These are phyloP conservation scores for Pica pica DNA, from an alignment of 2,113 vertebrate genomes.

Conservation along the genomic window DNA sequence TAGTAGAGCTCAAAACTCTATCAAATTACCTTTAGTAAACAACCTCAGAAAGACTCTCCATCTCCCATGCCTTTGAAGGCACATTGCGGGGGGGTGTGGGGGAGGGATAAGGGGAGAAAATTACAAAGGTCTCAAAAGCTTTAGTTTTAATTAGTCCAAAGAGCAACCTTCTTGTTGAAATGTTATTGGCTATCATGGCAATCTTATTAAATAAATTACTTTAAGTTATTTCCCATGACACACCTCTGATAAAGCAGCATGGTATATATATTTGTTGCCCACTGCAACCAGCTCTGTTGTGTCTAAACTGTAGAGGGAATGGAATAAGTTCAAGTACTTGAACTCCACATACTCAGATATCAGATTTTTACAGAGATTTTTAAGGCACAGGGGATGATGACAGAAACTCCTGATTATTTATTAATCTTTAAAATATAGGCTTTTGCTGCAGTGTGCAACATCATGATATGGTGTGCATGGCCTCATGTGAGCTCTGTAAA, in stretches of 20 bases:
- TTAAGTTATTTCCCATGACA: constrained; percentile 43
- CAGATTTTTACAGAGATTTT: background rate
- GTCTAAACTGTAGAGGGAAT: background rate
- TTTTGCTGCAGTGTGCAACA: background rate
- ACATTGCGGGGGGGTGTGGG: background rate
- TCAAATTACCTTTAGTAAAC: constrained; percentile 58
- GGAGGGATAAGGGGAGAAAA: background rate
- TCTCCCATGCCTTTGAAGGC: background rate
- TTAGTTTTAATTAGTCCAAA: constrained; percentile 53
- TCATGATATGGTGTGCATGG: no score
- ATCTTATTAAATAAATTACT: constrained; percentile 40
- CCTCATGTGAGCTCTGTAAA: background rate
- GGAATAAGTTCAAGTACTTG: background rate
- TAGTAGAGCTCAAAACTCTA: constrained; percentile 44
- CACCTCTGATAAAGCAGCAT: constrained; percentile 10
- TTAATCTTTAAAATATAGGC: background rate
- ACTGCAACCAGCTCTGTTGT: background rate
- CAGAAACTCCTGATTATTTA: background rate
- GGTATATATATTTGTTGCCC: background rate
- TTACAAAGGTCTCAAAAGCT: constrained; percentile 6
- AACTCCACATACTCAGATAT: background rate
- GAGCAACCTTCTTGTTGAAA: constrained; percentile 26
- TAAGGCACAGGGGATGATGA: background rate
- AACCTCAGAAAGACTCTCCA: background rate
- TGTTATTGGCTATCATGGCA: constrained; percentile 24